A percentile compares a stretch with the other conserved stretches of the same genome.
Evolutionary conservation across 2,797 vertebrate genomes (phyloP).

Genomic region (Rhodeus uyekii): DNA sequence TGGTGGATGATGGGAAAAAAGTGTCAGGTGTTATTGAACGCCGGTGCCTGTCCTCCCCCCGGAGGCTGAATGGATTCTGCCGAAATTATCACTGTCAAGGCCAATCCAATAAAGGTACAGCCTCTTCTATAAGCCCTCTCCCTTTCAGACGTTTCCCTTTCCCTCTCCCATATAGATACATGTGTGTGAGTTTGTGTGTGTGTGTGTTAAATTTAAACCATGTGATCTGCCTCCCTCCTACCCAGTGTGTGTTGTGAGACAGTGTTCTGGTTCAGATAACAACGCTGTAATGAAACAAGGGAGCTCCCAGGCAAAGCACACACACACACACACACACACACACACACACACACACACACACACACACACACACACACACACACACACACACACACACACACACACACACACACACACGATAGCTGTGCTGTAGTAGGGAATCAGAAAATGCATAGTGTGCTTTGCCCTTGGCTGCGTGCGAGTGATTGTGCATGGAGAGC

Average conservation of each 20-base stretch:
- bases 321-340: constrained; percentile 13
- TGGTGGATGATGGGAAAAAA: constrained; percentile 45
- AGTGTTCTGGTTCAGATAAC: constrained; percentile 59
- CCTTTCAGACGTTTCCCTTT: constrained; percentile 33
- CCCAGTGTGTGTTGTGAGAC: constrained; percentile 59
- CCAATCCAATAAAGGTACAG: constrained; percentile 56
- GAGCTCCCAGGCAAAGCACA: constrained; percentile 65
- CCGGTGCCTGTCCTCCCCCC: constrained; percentile 38
- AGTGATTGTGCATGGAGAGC: constrained; percentile 62
- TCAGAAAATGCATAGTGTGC: constrained; percentile 66
- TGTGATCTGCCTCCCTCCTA: constrained; percentile 75
- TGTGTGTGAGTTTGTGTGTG: constrained; percentile 62
- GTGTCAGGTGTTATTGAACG: constrained; percentile 51
- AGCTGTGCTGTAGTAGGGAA: constrained; percentile 64
- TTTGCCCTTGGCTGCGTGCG: constrained; percentile 68
- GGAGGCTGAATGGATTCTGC: constrained; percentile 50
- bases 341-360: constrained; percentile 21
- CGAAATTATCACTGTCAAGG: constrained; percentile 56
- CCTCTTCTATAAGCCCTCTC: constrained; percentile 46
- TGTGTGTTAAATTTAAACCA: constrained; percentile 75
- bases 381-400: constrained; percentile 25
- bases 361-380: constrained; percentile 8
- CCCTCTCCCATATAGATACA: constrained; percentile 62
- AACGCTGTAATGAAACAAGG: constrained; percentile 65
- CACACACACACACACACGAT: constrained; percentile 33